Conservation (phyloP, 1,140 invertebrate genomes). For the Augochlora pura region DNA sequence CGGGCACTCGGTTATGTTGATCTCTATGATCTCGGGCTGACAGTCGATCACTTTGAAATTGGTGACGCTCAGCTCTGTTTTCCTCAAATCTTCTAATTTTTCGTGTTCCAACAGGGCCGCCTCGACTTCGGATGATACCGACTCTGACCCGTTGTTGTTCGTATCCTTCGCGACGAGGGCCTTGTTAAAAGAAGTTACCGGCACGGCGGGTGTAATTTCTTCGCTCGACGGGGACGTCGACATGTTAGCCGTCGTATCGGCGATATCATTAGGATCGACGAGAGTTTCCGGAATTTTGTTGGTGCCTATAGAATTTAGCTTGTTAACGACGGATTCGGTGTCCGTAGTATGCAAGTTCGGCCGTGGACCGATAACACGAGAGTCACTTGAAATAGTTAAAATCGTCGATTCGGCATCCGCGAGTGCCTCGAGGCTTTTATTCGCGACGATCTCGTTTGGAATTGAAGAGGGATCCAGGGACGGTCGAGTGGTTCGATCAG, state of each 20-base stretch:
- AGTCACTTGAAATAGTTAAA: constrained; percentile 34
- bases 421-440: background rate
- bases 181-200: too few relatives aligned
- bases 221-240: background rate
- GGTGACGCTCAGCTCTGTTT: background rate
- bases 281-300: background rate
- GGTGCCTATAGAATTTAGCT: constrained; percentile 27
- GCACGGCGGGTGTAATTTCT: background rate
- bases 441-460: constrained; percentile 7
- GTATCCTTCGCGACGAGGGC: background rate
- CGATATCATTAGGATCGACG: constrained; percentile 5
- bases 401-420: constrained; percentile 9
- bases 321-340: constrained; percentile 30
- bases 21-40: constrained; percentile 63
- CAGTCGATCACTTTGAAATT: background rate
- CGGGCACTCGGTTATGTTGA: constrained; percentile 70
- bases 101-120: background rate
- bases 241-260: constrained; percentile 24
- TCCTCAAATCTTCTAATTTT: background rate
- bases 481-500: background rate
- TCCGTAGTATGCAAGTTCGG: constrained; percentile 8
- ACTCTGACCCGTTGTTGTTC: background rate
- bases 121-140: too few relatives aligned
- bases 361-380: constrained; percentile 13
- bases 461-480: background rate